Evolutionary conservation across 2,113 vertebrate genomes (phyloP), one percentile per base, ranked within the genome.

Genomic region (Scomber scombrus): DNA sequence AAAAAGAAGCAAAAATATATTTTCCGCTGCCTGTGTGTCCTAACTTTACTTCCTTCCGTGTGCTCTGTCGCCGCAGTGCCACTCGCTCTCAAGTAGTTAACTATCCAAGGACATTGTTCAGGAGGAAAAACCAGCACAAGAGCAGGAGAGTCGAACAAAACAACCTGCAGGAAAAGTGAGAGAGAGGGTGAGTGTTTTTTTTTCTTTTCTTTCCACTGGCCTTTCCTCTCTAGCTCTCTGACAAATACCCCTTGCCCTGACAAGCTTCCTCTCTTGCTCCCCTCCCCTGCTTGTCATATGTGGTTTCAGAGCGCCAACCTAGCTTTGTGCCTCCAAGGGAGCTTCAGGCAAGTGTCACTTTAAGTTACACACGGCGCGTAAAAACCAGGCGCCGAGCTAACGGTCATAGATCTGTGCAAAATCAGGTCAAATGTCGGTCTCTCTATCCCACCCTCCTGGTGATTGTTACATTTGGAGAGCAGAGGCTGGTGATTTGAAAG

Each of bases 291-390:
- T 95, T 95, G 95, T 96, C 95, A 97, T 97, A 95, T 95, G 96
- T 95, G 93, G 96, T 97, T 97, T 97, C 94, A 95, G 95, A 97
- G 95, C 93, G 94, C 95, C 95, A 93, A 95, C 94, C 95, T 93
- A 92, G 95, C 96, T 94, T 95, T 89, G 92, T 89, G 94, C 96
- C 96, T 97, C 91, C 86, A 92, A 97, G 96, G 95, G 95, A 95
- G 96, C 96, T 97, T 93, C 93, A 94, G 97, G 97, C 96, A 95
- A 96, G 94, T 98, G 97, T 97, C 97, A 97, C 95, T 97, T 97
- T 97, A 96, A 96, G 96, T 98, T 97, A 97, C 96, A 95, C 92
- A 91, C 92, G 92, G 95, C 94, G 94, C 92, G 69, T 91, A 95
- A 96, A 97, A 96, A 94, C 94, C 94, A 93, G 95, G 95, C 96